Evolutionary conservation across 2,888 invertebrate species (phyloP).

Genomic region (Cantharis flavilabris): DNA sequence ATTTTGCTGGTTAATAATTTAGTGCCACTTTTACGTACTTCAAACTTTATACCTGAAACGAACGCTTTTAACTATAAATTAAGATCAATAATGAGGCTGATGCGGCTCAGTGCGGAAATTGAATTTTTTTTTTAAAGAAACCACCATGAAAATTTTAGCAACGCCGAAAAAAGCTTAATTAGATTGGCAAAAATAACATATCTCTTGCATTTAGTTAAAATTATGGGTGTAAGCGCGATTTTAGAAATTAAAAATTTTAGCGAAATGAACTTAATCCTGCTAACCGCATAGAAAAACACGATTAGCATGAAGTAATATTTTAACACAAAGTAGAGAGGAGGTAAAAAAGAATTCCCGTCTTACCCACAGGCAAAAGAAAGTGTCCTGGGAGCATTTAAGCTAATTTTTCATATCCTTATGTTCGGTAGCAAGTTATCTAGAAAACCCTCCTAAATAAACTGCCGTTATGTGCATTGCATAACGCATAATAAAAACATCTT

Average conservation of each 20-base stretch:
- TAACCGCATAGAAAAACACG: constrained; percentile 32
- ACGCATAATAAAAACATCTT: constrained; percentile 23
- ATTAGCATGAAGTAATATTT: constrained; percentile 28
- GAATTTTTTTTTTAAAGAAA: background rate
- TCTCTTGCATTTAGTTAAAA: background rate
- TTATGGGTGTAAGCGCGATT: constrained; percentile 11
- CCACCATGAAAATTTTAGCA: background rate
- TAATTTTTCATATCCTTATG: constrained; percentile 32
- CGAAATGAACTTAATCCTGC: constrained; percentile 29
- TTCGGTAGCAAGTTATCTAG: constrained; percentile 25
- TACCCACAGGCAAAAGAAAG: constrained; percentile 23
- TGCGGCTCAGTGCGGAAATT: background rate
- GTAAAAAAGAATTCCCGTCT: constrained; percentile 26
- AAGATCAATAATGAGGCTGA: background rate
- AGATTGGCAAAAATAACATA: background rate
- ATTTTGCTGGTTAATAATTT: background rate
- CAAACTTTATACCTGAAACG: background rate
- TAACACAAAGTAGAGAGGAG: constrained; percentile 6
- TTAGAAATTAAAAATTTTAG: constrained; percentile 30
- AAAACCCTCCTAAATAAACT: constrained; percentile 21
- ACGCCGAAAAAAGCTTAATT: background rate
- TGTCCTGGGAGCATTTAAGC: constrained; percentile 29
- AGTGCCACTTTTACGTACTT: background rate
- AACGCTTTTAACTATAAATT: background rate
- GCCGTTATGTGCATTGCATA: constrained; percentile 21